Evolutionary conservation across 2,888 invertebrate genomes (phyloP).

Genomic region (Ischnus inquisitorius): DNA sequence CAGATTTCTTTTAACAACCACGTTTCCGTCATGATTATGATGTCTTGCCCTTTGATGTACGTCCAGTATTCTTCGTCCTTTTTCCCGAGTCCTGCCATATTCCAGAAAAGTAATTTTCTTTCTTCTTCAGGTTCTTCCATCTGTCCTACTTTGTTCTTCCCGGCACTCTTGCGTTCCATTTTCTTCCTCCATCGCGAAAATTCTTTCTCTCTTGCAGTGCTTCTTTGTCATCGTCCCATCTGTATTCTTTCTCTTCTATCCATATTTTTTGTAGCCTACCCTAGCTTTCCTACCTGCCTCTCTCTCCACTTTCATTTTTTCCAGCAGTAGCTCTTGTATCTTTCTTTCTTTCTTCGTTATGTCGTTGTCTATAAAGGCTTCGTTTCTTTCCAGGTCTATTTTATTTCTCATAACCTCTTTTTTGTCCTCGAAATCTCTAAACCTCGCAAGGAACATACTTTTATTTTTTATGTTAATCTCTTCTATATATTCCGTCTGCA

Average conservation of each 20-base stretch:
- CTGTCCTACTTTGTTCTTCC: not conserved
- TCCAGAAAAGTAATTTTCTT: not conserved
- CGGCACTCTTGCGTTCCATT: not conserved
- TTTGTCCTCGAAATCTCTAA: not conserved
- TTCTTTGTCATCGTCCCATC: conserved; percentile 35
- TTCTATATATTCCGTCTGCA: not conserved
- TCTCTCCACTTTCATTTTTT: not conserved
- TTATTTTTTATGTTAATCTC: not conserved
- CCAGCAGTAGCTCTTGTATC: conserved; percentile 18
- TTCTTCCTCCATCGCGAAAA: conserved; percentile 2
- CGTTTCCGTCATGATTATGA: not conserved
- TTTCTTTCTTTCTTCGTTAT: conserved; percentile 49
- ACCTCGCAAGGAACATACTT: not conserved
- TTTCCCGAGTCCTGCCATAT: not conserved
- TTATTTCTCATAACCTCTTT: conserved; percentile 3
- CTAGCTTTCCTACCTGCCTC: not conserved
- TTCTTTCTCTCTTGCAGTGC: conserved; percentile 1
- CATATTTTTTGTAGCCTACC: conserved; percentile 12
- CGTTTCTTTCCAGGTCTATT: conserved; percentile 16
- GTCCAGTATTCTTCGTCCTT: conserved; percentile 20
- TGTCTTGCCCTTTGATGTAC: conserved; percentile 1
- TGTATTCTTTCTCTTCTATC: not conserved
- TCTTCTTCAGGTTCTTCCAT: not conserved
- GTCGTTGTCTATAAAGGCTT: conserved; percentile 18
- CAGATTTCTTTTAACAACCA: not conserved